Base-by-base conservation (phyloP, 2,888 invertebrate species). In the Caprella mutica region DNA sequence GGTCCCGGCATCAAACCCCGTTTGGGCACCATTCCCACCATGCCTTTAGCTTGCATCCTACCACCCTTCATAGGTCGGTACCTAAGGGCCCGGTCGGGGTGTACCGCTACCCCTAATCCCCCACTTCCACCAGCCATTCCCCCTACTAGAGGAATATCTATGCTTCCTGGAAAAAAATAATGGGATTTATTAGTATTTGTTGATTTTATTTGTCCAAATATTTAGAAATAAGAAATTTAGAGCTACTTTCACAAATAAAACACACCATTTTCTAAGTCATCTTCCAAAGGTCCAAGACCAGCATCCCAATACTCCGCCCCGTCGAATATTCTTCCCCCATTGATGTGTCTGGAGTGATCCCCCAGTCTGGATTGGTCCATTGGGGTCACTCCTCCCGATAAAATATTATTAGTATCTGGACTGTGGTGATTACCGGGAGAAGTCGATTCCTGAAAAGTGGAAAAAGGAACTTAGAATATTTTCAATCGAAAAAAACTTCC, bases 61-160 rank as follows among this genome's bases (percentile, higher is more conserved):
- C 77, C 77, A 51, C 77, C 77, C 66, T 81, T 81, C 67, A 82
- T 73, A 4, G 48, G 48, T n/a, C 81, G 77, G 64, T 79, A 80
- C 58, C 75, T 69, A 40, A 73, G 70, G 66, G 69, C 67, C 59
- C 67, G 63, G 35, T 68, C 67, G 27, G 51, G 59, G 39, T 58
- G 51, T 19, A 40, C 56, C 50, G 60, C 38, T 21, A 55, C 58
- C 17, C 61, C 59, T 24, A 55, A 29, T 14, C 46, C 44, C 23
- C 59, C 59, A 21, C 56, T 56, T 8, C 53, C 26, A 23, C 59
- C 63, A 51, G 55, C 52, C 17, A 61, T 30, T n/a, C 55, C 35
- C 39, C 51, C 55, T 35, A 58, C 60, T 19, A 63, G 35, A n/a
- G 65, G 58, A n/a, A 59, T 35, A 38, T 68, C 66, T 24, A 67